Base-by-base conservation (phyloP, 2,888 invertebrate species). In the Timema cristinae region DNA sequence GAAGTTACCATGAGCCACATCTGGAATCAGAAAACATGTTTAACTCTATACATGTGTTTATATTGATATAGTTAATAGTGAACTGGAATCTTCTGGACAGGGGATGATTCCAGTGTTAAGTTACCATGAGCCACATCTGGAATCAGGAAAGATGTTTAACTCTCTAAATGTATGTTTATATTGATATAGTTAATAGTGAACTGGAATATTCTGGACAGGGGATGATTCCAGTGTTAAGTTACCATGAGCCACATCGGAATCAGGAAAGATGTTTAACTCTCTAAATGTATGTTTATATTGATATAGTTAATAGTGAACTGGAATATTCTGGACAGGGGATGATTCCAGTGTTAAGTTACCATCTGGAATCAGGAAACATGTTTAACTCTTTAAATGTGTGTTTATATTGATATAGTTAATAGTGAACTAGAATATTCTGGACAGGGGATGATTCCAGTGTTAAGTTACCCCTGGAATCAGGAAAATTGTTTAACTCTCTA, bases 151-250 rank as follows among this genome's bases (percentile, higher is more conserved):
- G 32, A 32, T 13, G 15, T 54, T 11, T 54, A 54, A n/a, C 11
- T 54, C 54, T n/a, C 54, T n/a, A n/a, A 11, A n/a, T n/a, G n/a
- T n/a, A 4, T 11, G 54, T 54, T 11, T 54, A n/a, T n/a, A 8
- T 7, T 56, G 56, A 15, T 56, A 56, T 56, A 56, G 16, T 56
- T 2, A 54, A 13, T 13, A 54, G n/a, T 77, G 78, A 1, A 77
- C 76, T 7, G 78, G 79, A 7, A 81, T 78, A 70, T 83, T 84
- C 47, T 84, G 81, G 0, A 88, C 86, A 67, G 88, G 87, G 16
- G 86, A 83, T 59, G 86, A 85, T 79, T 93, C 93, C 6, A 86
- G 85, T 1, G 89, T 89, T 82, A 92, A 90, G 82, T 93, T 93
- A 10, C 87, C 87, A 74, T 83, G 82, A 32, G 86, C 86, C 15